Base-by-base conservation (phyloP, 2,797 vertebrate genomes). In the Lithobates sylvaticus region DNA sequence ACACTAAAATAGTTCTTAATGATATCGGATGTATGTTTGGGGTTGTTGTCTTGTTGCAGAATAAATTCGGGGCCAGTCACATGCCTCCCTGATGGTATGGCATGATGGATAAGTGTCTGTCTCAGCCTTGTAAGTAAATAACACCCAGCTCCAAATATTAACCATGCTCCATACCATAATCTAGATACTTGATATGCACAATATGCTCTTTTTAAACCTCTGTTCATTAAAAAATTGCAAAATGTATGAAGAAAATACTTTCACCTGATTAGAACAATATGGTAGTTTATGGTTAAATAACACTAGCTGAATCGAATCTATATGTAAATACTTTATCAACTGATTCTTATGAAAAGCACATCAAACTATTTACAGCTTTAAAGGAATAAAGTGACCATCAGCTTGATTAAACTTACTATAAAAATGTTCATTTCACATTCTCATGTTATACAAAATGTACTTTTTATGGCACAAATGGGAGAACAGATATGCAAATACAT, bases 291-390 rank as follows among this genome's bases (percentile, higher is more conserved):
- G 27, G 85, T 88, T 91, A 76, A 82, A 42, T 78, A 47, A 78
- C 50, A 0, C 89, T 92, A 91, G 86, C 86, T 84, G 90, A 91
- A 91, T 90, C 88, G 88, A 85, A 93, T 85, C 87, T 80, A 77
- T 54, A 87, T 87, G 91, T 93, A 89, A 91, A 93, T 93, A 90
- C 92, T 93, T 91, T 88, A 47, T 90, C 79, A 88, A 84, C 88
- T 27, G 27, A 65, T 89, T 84, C 83, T 89, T 86, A 89, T 90
- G 68, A 83, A 54, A 86, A 90, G 84, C 89, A 88, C 44, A 90
- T 86, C 88, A 88, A 89, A 88, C 89, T 83, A 67, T 42, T 75
- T 78, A 39, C 29, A 76, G 88, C n/a, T 88, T 91, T 89, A 88
- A 77, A 90, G 88, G 81, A 91, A 87, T 74, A 86, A 84, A 89